Conservation (phyloP, 1,140 invertebrate species). For the Temnothorax longispinosus region DNA sequence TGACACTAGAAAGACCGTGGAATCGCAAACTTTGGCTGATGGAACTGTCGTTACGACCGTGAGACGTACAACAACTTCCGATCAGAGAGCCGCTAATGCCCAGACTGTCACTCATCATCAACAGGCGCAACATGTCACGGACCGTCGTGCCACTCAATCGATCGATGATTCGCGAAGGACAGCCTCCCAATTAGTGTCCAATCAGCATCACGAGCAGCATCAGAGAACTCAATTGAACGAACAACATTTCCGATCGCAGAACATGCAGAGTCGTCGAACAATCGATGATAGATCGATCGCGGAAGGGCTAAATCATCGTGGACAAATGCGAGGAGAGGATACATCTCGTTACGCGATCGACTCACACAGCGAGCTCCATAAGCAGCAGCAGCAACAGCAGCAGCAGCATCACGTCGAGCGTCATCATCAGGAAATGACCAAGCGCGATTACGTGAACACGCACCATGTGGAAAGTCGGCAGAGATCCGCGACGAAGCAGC, state of each 20-base stretch:
- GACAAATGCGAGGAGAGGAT: conserved; percentile 64
- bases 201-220: conserved; percentile 67
- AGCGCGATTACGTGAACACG: conserved; percentile 79
- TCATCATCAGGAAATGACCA: conserved; percentile 64
- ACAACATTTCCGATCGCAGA: conserved; percentile 71
- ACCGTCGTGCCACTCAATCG: conserved; percentile 23
- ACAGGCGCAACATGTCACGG: conserved; percentile 2
- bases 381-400: conserved; percentile 56
- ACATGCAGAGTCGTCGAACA: conserved; percentile 57
- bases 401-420: conserved; percentile 61
- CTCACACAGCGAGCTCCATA: conserved; percentile 36
- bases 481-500: conserved; percentile 59
- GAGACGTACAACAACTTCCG: conserved; percentile 83
- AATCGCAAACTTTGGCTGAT: conserved; percentile 85
- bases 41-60: conserved; percentile 85
- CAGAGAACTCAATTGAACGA: conserved; percentile 61
- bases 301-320: conserved; percentile 47
- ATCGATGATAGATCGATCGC: conserved; percentile 63
- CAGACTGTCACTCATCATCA: conserved; percentile 47
- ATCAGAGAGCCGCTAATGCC: conserved; percentile 30
- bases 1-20: conserved; percentile 66
- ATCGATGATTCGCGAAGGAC: conserved; percentile 44
- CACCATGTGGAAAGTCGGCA: conserved; percentile 77
- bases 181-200: neutral
- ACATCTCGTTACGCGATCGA: conserved; percentile 51